Base-by-base conservation (phyloP, 2,888 invertebrate genomes). In the Synergus umbraculus region DNA sequence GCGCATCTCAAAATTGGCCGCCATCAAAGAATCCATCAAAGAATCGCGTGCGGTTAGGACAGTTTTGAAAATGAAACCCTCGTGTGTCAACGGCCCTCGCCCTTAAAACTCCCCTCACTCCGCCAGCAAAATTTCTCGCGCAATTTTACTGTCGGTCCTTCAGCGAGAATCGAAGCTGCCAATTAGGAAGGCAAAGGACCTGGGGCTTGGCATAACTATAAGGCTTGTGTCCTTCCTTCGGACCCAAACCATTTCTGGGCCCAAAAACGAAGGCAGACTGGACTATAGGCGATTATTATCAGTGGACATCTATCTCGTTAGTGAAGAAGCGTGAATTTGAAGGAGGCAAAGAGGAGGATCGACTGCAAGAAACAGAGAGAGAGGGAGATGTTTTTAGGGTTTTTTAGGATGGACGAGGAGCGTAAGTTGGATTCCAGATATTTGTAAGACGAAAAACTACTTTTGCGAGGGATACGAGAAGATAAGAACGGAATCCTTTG, bases 241-340 rank as follows among this genome's bases (percentile, higher is more conserved):
- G 46, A 22, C 49, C 22, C 15, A 4, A 37, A 12, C 15, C 46
- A 44, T 41, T 66, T 69, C 29, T 69, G 46, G 15, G 22, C 37
- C 37, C 10, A 13, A 54, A 73, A 73, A 73, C 29, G 41, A 67
- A 18, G 44, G 49, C 29, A 49, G 22, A 18, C 12, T 13, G 22
- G 22, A 18, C 44, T 43, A 49, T 29, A 37, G 54, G 37, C 83
- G 85, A 83, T 84, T 86, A 88, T 86, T 90, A 90, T 89, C 89
- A 86, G 84, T 80, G 81, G 82, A 85, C 85, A 89, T 89, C 89
- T 89, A 87, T 87, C 88, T 88, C 88, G 89, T 89, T 90, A 90
- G 89, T 86, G 85, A 83, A 83, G 83, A 85, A 87, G 88, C 86
- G 89, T 88, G 88, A 89, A 88, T 85, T 84, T 83, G 81, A 78